These are phyloP conservation scores for Pyrocephalus nanus DNA, from an alignment of 2,797 vertebrate genomes.

Conservation along the genomic window DNA sequence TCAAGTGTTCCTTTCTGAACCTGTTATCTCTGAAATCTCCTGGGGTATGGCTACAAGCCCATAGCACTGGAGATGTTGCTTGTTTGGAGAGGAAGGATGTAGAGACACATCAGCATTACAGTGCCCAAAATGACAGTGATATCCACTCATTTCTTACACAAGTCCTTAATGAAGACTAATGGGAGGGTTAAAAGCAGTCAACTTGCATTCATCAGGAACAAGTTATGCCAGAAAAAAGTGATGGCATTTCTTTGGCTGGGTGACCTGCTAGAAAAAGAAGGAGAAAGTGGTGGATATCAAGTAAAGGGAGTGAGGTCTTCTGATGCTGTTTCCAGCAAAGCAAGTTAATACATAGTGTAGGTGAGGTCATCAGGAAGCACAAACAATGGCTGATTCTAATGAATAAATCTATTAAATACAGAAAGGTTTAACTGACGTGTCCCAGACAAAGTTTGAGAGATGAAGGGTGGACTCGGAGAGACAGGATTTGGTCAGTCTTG, in stretches of 20 bases:
- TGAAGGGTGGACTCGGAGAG: not conserved
- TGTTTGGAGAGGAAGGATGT: not conserved
- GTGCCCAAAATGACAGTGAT: not conserved
- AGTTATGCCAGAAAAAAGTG: not conserved
- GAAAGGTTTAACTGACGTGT: not conserved
- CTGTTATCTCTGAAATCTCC: not conserved
- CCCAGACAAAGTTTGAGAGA: not conserved
- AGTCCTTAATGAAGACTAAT: not conserved
- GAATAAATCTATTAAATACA: not conserved
- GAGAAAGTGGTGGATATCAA: not conserved
- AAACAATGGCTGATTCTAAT: not conserved
- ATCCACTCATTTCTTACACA: not conserved
- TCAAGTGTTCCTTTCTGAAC: not conserved
- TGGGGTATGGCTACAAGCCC: not conserved
- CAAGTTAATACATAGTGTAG: not conserved
- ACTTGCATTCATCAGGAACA: not conserved
- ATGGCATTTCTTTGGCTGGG: not conserved
- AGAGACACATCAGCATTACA: not conserved
- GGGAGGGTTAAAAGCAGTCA: not conserved
- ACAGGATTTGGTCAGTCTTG: not conserved
- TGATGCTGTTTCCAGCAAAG: not conserved
- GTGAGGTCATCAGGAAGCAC: not conserved
- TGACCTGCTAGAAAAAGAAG: not conserved
- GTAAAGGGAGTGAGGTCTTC: not conserved
- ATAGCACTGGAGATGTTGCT: not conserved